These are phyloP conservation scores for Allophyes oxyacanthae DNA, from an alignment of 2,888 invertebrate species.

Conservation along the genomic window DNA sequence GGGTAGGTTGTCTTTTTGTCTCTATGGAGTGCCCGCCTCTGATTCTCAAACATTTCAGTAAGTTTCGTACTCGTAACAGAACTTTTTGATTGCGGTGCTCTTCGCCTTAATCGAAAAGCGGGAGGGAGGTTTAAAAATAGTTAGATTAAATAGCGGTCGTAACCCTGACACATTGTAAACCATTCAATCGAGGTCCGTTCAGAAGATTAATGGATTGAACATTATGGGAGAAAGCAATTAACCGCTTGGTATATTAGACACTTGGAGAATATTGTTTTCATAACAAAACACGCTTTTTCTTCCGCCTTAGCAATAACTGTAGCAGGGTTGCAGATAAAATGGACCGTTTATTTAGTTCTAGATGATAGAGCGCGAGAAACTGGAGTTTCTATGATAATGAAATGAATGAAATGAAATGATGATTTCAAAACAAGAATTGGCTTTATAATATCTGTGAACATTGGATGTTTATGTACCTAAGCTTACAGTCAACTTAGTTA, in stretches of 20 bases:
- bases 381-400: no score
- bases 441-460: no score
- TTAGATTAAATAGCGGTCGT: slow-evolving; percentile 36
- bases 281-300: slow-evolving; percentile 18
- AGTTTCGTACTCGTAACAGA: slow-evolving; percentile 1
- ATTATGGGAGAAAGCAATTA: slow-evolving; percentile 44
- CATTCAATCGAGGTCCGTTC: slow-evolving; percentile 37
- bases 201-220: slow-evolving; percentile 39
- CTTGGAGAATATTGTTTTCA: slow-evolving; percentile 24
- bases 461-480: no score
- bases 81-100: background rate
- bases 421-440: no score
- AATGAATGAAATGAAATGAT: no score
- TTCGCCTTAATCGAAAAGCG: slow-evolving; percentile 12
- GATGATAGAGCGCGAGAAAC: background rate
- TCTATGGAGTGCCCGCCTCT: no score
- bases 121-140: slow-evolving; percentile 33
- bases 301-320: background rate
- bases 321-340: slow-evolving; percentile 1
- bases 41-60: no score
- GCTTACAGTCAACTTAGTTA: no score
- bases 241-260: slow-evolving; percentile 20
- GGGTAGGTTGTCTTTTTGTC: no score
- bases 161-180: slow-evolving; percentile 48
- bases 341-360: background rate